phyloP scores from a whole-genome alignment of 1,140 invertebrate genomes.

The Hyposmocoma kahamanoa region DNA sequence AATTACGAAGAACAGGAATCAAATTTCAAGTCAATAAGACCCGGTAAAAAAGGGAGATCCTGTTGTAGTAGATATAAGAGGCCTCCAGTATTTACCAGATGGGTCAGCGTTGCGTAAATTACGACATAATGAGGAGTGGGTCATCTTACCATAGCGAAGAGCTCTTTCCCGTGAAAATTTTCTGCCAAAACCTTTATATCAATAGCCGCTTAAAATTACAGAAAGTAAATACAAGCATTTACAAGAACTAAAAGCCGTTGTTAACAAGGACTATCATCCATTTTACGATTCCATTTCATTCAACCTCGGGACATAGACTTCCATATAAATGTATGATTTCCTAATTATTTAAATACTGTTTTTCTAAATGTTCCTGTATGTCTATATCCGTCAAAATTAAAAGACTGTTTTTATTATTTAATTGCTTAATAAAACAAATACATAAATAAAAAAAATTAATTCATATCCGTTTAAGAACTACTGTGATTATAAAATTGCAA shows the following conservation, averaged over 20 bases:
- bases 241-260: background rate
- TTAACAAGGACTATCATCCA: conserved; percentile 5
- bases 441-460: too few relatives aligned
- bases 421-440: too few relatives aligned
- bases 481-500: too few relatives aligned
- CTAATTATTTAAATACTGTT: background rate
- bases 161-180: background rate
- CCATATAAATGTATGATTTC: too few relatives aligned
- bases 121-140: conserved; percentile 4
- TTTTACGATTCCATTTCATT: conserved; percentile 2
- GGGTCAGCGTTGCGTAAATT: background rate
- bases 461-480: too few relatives aligned
- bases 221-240: conserved; percentile 5
- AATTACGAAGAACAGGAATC: conserved; percentile 4
- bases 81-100: conserved; percentile 4
- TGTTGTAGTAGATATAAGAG: background rate
- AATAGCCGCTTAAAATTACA: conserved; percentile 2
- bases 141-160: background rate
- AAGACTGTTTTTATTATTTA: too few relatives aligned
- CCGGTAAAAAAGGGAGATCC: too few relatives aligned
- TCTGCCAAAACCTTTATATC: background rate
- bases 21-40: conserved; percentile 6
- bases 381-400: too few relatives aligned
- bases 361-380: background rate
- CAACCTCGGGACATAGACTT: too few relatives aligned